A percentile compares a stretch with the other conserved stretches of the same genome.
phyloP scores from a whole-genome alignment of 2,888 invertebrate species.

The Carpatolechia fugitivella region DNA sequence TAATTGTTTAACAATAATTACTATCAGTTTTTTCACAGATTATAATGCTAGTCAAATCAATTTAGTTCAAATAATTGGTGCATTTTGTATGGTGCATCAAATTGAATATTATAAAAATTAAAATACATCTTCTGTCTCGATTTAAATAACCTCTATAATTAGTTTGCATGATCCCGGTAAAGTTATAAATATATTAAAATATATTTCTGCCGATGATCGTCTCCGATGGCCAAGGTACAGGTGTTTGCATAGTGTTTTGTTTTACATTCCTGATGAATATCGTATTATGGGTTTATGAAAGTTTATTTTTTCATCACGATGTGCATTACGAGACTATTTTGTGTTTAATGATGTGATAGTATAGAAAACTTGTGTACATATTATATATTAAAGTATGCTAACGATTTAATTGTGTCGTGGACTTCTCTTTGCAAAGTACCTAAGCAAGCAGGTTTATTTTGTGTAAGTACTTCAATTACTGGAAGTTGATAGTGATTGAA shows the following conservation, averaged over 20 bases:
- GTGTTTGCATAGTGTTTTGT: constrained; percentile 30
- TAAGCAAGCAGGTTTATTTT: constrained; percentile 63
- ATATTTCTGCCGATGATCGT: not conserved
- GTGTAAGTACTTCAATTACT: constrained; percentile 71
- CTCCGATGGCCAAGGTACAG: not conserved
- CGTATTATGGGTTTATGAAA: constrained; percentile 32
- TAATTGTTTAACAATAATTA: too few relatives aligned
- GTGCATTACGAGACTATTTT: constrained; percentile 29
- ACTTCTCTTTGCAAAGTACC: constrained; percentile 58
- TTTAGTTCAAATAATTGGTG: too few relatives aligned
- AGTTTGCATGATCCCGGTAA: too few relatives aligned
- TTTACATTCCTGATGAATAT: constrained; percentile 52
- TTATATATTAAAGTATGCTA: constrained; percentile 33
- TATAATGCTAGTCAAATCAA: too few relatives aligned
- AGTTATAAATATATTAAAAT: too few relatives aligned
- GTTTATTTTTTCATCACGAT: constrained; percentile 25
- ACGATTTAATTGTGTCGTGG: constrained; percentile 50
- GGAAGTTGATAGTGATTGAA: constrained; percentile 75
- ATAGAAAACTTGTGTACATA: constrained; percentile 47
- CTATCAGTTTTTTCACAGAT: too few relatives aligned
- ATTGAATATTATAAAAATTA: too few relatives aligned
- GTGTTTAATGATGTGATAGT: constrained; percentile 55
- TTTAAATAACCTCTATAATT: too few relatives aligned
- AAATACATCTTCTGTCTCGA: too few relatives aligned
- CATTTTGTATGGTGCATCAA: too few relatives aligned